Conservation (phyloP, 2,113 vertebrate species). For the Bufo bufo region DNA sequence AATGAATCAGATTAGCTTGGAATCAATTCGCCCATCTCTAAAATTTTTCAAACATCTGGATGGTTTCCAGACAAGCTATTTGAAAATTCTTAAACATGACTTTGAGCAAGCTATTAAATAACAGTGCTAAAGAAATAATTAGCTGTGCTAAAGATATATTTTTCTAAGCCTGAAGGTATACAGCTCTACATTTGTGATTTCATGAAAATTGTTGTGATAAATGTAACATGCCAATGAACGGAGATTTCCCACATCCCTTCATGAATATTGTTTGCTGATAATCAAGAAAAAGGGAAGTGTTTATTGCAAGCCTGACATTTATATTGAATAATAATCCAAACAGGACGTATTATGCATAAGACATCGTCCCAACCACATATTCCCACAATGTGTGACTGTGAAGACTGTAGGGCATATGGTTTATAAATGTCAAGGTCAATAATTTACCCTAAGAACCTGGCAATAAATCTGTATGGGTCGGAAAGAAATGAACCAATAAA, state of each 20-base stretch:
- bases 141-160: too few species aligned
- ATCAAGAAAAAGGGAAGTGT: constrained; percentile 35
- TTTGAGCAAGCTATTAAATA: too few species aligned
- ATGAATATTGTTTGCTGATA: background rate
- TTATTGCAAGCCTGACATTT: constrained; percentile 33
- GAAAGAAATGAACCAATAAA: background rate
- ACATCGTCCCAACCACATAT: background rate
- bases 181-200: background rate
- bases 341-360: background rate
- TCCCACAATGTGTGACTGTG: constrained; percentile 13
- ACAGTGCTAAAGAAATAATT: too few species aligned
- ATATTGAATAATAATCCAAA: constrained; percentile 10
- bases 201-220: background rate
- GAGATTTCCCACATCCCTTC: background rate
- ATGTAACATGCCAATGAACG: background rate
- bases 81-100: too few species aligned
- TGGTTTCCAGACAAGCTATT: too few species aligned
- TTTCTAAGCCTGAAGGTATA: too few species aligned
- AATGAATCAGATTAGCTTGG: too few species aligned
- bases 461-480: background rate
- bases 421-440: constrained; percentile 12
- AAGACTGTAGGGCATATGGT: too few species aligned
- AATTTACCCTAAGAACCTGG: background rate
- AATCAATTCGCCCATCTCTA: too few species aligned
- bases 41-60: too few species aligned